Conservation (phyloP, 2,888 invertebrate genomes). For the Drosophila paucipuncta region DNA sequence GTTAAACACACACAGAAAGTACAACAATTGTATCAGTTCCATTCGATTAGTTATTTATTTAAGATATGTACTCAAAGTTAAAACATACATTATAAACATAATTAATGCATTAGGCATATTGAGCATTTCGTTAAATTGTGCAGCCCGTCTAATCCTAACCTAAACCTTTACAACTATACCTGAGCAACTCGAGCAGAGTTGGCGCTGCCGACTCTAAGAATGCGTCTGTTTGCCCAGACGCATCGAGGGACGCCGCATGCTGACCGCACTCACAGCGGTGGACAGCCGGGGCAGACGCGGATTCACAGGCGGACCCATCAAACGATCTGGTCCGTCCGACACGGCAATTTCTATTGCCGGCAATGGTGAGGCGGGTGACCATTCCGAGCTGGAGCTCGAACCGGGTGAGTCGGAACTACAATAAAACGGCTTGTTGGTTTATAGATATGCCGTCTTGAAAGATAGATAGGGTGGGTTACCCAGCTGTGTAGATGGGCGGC, state of each 20-base stretch:
- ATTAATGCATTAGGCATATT: conserved; percentile 22
- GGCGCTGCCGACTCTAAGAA: conserved; percentile 47
- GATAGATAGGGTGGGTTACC: conserved; percentile 69
- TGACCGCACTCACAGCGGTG: conserved; percentile 37
- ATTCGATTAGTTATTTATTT: conserved; percentile 36
- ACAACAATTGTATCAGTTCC: not conserved
- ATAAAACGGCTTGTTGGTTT: not conserved
- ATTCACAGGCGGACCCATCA: conserved; percentile 84
- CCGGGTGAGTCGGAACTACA: conserved; percentile 84
- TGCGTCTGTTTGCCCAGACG: conserved; percentile 64
- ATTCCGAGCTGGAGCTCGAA: conserved; percentile 85
- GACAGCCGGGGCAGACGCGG: conserved; percentile 82
- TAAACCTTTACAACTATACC: conserved; percentile 57
- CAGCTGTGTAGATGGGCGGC: conserved; percentile 85
- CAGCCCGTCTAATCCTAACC: conserved; percentile 24
- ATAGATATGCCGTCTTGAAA: not conserved
- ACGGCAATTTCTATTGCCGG: conserved; percentile 69
- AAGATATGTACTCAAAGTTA: conserved; percentile 28
- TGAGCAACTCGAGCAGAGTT: conserved; percentile 60
- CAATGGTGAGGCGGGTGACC: conserved; percentile 85
- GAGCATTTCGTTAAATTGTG: conserved; percentile 25
- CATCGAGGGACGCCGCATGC: conserved; percentile 61
- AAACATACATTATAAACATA: conserved; percentile 22
- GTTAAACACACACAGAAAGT: not conserved
- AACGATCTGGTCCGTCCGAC: conserved; percentile 78